Base-by-base conservation (phyloP, 2,113 vertebrate genomes). In the Tachuris rubrigastra region DNA sequence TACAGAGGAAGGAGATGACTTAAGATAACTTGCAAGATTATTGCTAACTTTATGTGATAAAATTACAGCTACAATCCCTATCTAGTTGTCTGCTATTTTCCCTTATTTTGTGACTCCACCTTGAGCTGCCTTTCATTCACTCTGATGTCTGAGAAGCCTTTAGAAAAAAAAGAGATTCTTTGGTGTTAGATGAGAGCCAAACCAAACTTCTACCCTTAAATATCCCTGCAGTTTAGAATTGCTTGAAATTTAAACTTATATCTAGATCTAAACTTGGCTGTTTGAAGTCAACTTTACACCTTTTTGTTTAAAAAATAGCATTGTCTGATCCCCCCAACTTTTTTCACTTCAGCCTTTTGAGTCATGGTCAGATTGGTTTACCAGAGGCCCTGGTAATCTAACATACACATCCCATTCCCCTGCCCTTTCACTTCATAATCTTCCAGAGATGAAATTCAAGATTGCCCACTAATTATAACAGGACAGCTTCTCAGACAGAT, bases 401-500 rank as follows among this genome's bases (percentile, higher is more conserved):
- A 52, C 24, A 14, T 90, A 46, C 19, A 15, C 18, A 52, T 47
- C 74, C 44, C 44, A 15, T 79, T 88, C 91, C 78, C 74, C 75
- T 28, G 5, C 12, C 52, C 35, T n/a, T 50, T 92, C 85, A 84
- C 76, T 86, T 97, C 90, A 60, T 88, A 90, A 76, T 85, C 83
- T 86, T 94, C 85, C 87, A 85, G 84, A 94, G 90, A 97, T 96
- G 96, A 97, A 98, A 98, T 92, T 95, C 92, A 96, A 97, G 94
- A 97, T 94, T 95, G 68, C 79, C 74, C 9, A 1, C 87, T 96
- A 97, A 97, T 90, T 93, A 81, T 76, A 96, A 87, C 93, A 97
- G 95, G 91, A 97, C 88, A 96, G 76, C 92, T 96, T 96, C 97
- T 97, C 95, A 97, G 94, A 97, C 94, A 91, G 92, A 82, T 91